Percentiles rank a stretch among this genome's conserved stretches.
These are phyloP conservation scores for Papilio glaucus DNA, from an alignment of 1,140 invertebrate species.

Conservation along the genomic window DNA sequence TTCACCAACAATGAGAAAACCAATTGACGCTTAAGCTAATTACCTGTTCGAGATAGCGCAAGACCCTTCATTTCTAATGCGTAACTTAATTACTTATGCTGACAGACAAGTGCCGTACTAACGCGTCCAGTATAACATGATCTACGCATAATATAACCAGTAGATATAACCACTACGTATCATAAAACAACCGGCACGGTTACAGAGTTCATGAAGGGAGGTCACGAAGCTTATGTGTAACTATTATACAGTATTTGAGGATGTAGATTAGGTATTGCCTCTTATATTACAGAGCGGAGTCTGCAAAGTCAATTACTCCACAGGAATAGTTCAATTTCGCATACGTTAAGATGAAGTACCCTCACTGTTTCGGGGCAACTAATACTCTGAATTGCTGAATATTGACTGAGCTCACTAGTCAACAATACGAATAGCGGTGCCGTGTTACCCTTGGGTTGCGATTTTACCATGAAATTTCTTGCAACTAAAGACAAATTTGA, in stretches of 20 bases:
- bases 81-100: slow-evolving; percentile 77
- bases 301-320: slow-evolving; percentile 73
- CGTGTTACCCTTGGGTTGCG: neutral
- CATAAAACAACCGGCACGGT: slow-evolving; percentile 38
- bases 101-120: slow-evolving; percentile 62
- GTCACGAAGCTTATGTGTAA: slow-evolving; percentile 51
- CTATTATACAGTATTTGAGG: slow-evolving; percentile 74
- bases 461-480: neutral
- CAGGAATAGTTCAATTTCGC: slow-evolving; percentile 68
- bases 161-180: neutral
- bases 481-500: neutral
- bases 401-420: slow-evolving; percentile 35
- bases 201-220: slow-evolving; percentile 56
- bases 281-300: slow-evolving; percentile 59
- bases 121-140: slow-evolving; percentile 52
- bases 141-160: slow-evolving; percentile 39
- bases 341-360: slow-evolving; percentile 61
- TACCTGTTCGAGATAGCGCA: slow-evolving; percentile 67
- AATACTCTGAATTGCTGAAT: slow-evolving; percentile 65
- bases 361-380: slow-evolving; percentile 53
- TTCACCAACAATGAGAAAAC: slow-evolving; percentile 61
- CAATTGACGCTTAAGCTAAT: slow-evolving; percentile 74
- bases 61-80: slow-evolving; percentile 72
- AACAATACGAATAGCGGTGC: neutral
- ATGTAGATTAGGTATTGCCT: slow-evolving; percentile 78